Conservation (phyloP, 2,888 invertebrate species). For the Choreutis nemorana region DNA sequence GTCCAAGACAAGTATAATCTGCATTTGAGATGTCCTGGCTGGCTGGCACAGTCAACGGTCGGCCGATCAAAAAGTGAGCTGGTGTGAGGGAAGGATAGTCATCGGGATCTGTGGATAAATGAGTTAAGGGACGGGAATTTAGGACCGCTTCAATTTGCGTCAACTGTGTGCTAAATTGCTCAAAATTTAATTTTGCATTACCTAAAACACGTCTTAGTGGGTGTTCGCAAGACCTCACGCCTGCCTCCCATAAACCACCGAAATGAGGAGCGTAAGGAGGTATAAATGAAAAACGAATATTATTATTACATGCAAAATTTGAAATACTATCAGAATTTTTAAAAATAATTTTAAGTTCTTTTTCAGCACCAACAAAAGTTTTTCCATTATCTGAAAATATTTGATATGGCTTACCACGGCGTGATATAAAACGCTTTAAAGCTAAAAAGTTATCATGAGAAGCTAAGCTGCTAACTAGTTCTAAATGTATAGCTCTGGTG, state of each 20-base stretch:
- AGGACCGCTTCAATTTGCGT: conserved; percentile 8
- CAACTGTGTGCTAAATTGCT: conserved; percentile 8
- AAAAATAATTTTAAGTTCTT: too few species aligned
- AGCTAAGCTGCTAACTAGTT: conserved; percentile 11
- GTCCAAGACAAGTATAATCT: conserved; percentile 5
- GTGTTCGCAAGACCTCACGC: conserved; percentile 9
- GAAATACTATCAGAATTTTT: too few species aligned
- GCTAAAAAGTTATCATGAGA: conserved; percentile 11
- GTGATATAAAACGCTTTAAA: conserved; percentile 14
- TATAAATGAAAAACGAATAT: background rate
- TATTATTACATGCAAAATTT: background rate
- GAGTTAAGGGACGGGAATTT: conserved; percentile 10
- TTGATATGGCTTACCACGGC: conserved; percentile 13
- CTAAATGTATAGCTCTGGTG: too few species aligned
- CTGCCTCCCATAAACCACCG: conserved; percentile 7
- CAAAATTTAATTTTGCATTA: conserved; percentile 7
- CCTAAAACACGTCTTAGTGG: conserved; percentile 11
- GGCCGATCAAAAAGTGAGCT: conserved; percentile 3
- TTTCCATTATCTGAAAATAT: conserved; percentile 15
- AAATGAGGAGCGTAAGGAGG: conserved; percentile 1
- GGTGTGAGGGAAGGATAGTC: conserved; percentile 6
- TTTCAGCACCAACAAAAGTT: conserved; percentile 1
- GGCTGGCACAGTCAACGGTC: conserved; percentile 6
- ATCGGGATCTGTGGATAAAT: conserved; percentile 10
- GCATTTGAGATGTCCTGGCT: conserved; percentile 2